Percentiles rank a stretch among this genome's conserved stretches.
These are phyloP conservation scores for Sarcophaga carnaria DNA, from an alignment of 2,888 invertebrate species.

Conservation along the genomic window DNA sequence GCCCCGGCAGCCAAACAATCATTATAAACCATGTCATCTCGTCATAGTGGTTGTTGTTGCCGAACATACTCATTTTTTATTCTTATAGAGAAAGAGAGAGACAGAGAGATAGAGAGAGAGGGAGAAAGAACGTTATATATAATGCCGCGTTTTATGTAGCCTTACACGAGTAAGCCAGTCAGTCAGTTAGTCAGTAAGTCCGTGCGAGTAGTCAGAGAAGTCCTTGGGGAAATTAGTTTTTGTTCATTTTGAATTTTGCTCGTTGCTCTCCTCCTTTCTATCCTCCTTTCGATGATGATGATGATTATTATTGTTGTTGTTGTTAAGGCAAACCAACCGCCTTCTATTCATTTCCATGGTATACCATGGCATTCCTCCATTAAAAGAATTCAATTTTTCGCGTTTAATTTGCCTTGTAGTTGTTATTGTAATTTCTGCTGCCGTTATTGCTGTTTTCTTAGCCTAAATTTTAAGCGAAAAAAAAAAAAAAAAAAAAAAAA, in stretches of 20 bases:
- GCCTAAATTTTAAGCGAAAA: not conserved
- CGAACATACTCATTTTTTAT: constrained; percentile 6
- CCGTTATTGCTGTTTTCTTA: not conserved
- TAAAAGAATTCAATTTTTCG: constrained; percentile 46
- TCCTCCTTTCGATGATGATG: not conserved
- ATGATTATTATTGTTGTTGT: constrained; percentile 2
- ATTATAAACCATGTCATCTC: constrained; percentile 44
- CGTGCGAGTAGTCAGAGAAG: constrained; percentile 69
- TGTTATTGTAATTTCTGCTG: not conserved
- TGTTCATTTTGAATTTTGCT: constrained; percentile 68
- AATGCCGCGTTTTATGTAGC: no score
- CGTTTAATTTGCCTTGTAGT: constrained; percentile 45
- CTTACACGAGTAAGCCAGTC: not conserved
- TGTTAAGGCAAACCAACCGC: not conserved
- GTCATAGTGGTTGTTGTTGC: constrained; percentile 2
- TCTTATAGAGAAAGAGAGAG: not conserved
- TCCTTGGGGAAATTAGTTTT: constrained; percentile 79
- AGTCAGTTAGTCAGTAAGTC: constrained; percentile 24
- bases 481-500: not conserved
- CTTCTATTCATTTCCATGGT: not conserved
- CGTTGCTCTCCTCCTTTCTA: constrained; percentile 67
- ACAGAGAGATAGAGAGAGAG: not conserved
- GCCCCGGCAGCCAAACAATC: not conserved
- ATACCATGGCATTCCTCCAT: not conserved
- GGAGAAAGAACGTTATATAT: no score